Conservation (phyloP, 2,113 vertebrate species). For the Mormyrus lacerda region DNA sequence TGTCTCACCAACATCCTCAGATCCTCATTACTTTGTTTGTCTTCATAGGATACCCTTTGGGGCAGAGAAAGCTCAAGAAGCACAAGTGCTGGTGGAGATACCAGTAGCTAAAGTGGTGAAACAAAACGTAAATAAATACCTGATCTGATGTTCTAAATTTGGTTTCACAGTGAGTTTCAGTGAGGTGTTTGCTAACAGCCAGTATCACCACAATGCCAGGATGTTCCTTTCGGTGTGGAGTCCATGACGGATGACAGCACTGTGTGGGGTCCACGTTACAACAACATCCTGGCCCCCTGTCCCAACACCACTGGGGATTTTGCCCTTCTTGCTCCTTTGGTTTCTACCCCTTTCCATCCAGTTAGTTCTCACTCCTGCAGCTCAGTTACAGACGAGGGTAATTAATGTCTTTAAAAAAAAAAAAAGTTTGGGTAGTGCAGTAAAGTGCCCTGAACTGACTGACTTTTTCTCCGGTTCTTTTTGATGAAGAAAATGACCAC, state of each 20-base stretch:
- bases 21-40: not conserved
- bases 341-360: conserved; percentile 74
- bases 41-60: conserved; percentile 21
- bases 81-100: conserved; percentile 38
- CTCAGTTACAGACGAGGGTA: conserved; percentile 59
- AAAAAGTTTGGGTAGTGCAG: not conserved
- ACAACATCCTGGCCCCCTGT: conserved; percentile 67
- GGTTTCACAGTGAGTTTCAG: not conserved
- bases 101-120: conserved; percentile 21
- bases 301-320: conserved; percentile 78
- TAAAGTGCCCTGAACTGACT: not conserved
- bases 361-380: conserved; percentile 20
- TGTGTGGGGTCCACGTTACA: conserved; percentile 64
- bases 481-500: conserved; percentile 49
- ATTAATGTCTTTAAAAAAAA: not conserved
- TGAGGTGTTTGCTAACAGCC: not conserved
- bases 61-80: not conserved
- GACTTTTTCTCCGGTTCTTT: not conserved
- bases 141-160: not conserved
- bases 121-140: conserved; percentile 41
- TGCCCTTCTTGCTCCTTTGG: conserved; percentile 60
- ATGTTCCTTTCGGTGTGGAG: conserved; percentile 44
- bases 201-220: conserved; percentile 47
- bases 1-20: conserved; percentile 7
- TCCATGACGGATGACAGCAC: conserved; percentile 69